Conservation (phyloP, 2,888 invertebrate genomes). For the Sussaba pulchella region DNA sequence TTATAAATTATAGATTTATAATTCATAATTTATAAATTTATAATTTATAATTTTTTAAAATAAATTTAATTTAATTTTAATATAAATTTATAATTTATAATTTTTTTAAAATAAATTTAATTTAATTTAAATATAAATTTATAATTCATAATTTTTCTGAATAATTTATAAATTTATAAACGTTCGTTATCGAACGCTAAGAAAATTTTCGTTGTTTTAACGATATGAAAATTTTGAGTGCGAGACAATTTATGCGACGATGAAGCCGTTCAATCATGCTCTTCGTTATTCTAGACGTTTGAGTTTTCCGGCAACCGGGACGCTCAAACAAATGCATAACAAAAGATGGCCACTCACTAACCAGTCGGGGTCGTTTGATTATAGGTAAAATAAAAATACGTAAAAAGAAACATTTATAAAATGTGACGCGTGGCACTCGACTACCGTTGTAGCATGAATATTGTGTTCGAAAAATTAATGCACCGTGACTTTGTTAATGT, state of each 20-base stretch:
- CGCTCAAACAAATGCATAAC: conserved; percentile 82
- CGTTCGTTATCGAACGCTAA: too few relatives aligned
- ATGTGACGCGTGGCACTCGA: conserved; percentile 65
- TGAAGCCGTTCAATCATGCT: conserved; percentile 32
- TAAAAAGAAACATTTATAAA: conserved; percentile 42
- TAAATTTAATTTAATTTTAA: too few relatives aligned
- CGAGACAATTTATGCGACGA: background rate
- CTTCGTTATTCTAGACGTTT: conserved; percentile 82
- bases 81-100: too few relatives aligned
- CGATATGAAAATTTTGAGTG: background rate
- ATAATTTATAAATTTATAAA: too few relatives aligned
- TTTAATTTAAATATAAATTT: too few relatives aligned
- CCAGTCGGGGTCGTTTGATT: conserved; percentile 83
- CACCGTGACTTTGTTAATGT: conserved; percentile 72
- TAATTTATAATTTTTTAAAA: too few relatives aligned
- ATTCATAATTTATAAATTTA: too few relatives aligned
- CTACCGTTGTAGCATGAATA: conserved; percentile 55
- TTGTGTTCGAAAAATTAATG: conserved; percentile 27
- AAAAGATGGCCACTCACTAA: conserved; percentile 83
- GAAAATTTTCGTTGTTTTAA: background rate
- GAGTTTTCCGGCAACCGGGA: conserved; percentile 83
- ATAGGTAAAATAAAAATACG: conserved; percentile 78
- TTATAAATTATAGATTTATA: too few relatives aligned
- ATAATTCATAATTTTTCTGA: too few relatives aligned
- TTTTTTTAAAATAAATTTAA: too few relatives aligned